phyloP scores from a whole-genome alignment of 2,113 vertebrate species.

The Pachypanchax playfairii region DNA sequence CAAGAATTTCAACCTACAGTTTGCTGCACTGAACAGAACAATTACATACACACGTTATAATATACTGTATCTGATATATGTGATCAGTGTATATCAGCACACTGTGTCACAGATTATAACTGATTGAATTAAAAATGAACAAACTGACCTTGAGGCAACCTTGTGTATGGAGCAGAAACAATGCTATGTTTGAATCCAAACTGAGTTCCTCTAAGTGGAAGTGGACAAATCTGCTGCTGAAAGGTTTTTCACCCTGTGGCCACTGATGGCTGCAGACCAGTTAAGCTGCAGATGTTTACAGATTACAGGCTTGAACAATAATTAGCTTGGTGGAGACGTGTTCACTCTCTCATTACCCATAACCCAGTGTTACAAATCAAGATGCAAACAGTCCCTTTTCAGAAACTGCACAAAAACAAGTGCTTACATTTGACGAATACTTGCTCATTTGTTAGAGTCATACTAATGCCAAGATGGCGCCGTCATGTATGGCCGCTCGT shows the following conservation, averaged over 20 bases:
- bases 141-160: background rate
- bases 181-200: constrained; percentile 2
- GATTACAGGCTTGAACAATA: constrained; percentile 72
- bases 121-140: constrained; percentile 20
- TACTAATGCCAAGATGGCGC: no score
- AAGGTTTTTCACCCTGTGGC: constrained; percentile 42
- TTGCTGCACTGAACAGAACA: no score
- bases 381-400: constrained; percentile 23
- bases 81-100: no score
- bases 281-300: constrained; percentile 67
- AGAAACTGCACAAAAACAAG: constrained; percentile 1
- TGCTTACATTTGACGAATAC: no score
- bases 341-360: constrained; percentile 55
- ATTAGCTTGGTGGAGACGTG: constrained; percentile 66
- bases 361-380: constrained; percentile 22
- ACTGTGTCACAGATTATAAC: no score
- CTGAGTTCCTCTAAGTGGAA: constrained; percentile 30
- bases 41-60: no score
- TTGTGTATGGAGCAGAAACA: constrained; percentile 15
- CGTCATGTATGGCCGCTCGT: no score
- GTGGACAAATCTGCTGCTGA: constrained; percentile 47
- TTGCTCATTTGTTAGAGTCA: no score
- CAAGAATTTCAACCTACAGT: no score
- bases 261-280: constrained; percentile 38
- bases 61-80: no score